Base-by-base conservation (phyloP, 2,888 invertebrate genomes). In the Lypha dubia region DNA sequence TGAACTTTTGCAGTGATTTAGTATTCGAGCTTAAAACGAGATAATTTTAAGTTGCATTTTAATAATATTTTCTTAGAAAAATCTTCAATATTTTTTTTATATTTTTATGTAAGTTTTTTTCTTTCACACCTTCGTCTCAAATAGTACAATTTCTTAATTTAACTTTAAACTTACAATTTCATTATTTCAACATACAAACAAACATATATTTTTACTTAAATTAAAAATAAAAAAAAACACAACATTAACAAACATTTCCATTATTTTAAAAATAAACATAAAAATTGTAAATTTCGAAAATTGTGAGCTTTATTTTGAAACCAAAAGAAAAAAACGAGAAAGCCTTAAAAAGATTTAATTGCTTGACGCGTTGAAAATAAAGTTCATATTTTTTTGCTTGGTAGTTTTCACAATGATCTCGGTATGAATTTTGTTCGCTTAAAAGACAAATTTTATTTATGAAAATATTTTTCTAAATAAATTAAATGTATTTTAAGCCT, bases 391-490 rank as follows among this genome's bases (percentile, higher is more conserved):
- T 84, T n/a, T 84, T 90, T 89, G 88, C 88, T 88, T 88, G 88
- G 90, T 90, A 90, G 90, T 90, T 90, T 90, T 90, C 90, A 90
- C 89, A 88, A 90, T 91, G 91, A 90, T 90, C 90, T 90, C 91
- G 90, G 90, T 90, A 90, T 86, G 88, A 90, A 89, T 89, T 90
- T 90, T 90, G 88, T 60, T 79, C 88, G 80, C 84, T 86, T 86
- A 83, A 82, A 77, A 77, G 28, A 73, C 74, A 76, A 73, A 73
- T 84, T 84, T 81, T 79, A 65, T 76, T 70, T 76, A 68, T 76
- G 24, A 22, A 76, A 38, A 70, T 68, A 75, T 75, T 81, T 74
- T 75, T 75, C 53, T 80, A 35, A 49, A 83, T 77, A 83, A 77
- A 79, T 79, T 41, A 81, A 83, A 76, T 79, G 44, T 56, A 79